Base-by-base conservation (phyloP, 2,113 vertebrate genomes). In the Hyperopisus bebe region DNA sequence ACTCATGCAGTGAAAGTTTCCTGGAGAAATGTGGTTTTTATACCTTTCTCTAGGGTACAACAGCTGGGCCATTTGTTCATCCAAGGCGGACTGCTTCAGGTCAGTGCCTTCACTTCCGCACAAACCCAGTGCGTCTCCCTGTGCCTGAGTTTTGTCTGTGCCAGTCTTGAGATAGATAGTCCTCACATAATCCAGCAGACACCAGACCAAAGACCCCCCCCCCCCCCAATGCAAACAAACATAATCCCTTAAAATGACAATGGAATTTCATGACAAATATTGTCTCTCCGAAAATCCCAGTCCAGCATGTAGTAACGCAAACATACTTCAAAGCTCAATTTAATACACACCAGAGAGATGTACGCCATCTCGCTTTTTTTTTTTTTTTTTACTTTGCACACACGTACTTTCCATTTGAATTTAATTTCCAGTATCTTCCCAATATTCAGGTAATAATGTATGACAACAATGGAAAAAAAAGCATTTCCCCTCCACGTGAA, bases 161-260 rank as follows among this genome's bases (percentile, higher is more conserved):
- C 24, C 24, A n/a, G 46, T 84, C 42, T 35, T 47, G 44, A 47
- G 46, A 44, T 44, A 50, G 47, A 31, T 47, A 13, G 15, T 80
- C 74, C 31, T 80, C 74, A 80, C 74, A 42, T 42, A 80, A 48
- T 50, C 83, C 83, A 86, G 46, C 46, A 86, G 46, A 86, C 83
- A 86, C 83, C 47, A 86, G 5, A 86, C n/a, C 46, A 86, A 86
- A 86, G 44, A 86, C 21, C 46, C 47, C 83, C 35, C 42, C 42
- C n/a, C 58, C 53, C 1, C 27, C 70, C 10, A 50, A n/a, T 27
- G 83, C 24, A 86, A 86, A 86, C 83, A 86, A 48, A 86, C 24
- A 50, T 48, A 86, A 86, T 48, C 83, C 83, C 19, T 50, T 31
- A 86, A 86, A 86, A 86, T 27, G 47, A 86, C 83, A 48, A 86